Evolutionary conservation across 2,888 invertebrate species (phyloP), one percentile per base, ranked within the genome.

Genomic region (Hipparchia sbordonii): DNA sequence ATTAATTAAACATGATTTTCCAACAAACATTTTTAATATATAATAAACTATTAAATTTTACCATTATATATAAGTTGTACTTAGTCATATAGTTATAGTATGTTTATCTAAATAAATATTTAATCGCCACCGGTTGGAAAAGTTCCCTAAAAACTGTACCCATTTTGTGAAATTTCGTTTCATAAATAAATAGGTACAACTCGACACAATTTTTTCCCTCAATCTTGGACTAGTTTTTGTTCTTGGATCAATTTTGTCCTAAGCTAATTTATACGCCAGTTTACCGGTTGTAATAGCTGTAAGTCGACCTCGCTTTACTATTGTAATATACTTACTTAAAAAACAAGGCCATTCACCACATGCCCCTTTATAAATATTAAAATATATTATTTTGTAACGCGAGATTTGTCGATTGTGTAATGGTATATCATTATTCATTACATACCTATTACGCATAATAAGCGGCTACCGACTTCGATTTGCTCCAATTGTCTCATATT

Each of bases 281-380:
- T 23, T 75, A 75, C 71, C 62, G 52, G 68, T 67, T 60, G 71
- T 73, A 74, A 67, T 74, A 76, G 72, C 70, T 72, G 73, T 77
- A 71, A 74, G 62, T 65, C 71, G 87, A 80, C 89, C 89, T 90
- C 82, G 85, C 88, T 86, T 88, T 77, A 77, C 77, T 81, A 87
- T 87, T 86, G 87, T 87, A 84, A 85, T 84, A 86, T 83, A 82
- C 39, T 83, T 81, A 77, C 8, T 57, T 23, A 79, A 76, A 77
- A 76, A 75, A 82, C 89, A 88, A 89, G 89, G 89, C 85, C 86
- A 80, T 76, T 76, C 72, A 78, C 78, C 79, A 78, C 78, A 76
- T 75, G 77, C 77, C 73, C 72, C 71, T 77, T 60, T 73, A 79
- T 79, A 81, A 77, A 76, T 75, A 74, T 72, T 60, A 75, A 77